Percentiles rank a stretch among this genome's conserved stretches.
phyloP scores from a whole-genome alignment of 1,140 invertebrate species.

The Lamellibrachia luymesi region DNA sequence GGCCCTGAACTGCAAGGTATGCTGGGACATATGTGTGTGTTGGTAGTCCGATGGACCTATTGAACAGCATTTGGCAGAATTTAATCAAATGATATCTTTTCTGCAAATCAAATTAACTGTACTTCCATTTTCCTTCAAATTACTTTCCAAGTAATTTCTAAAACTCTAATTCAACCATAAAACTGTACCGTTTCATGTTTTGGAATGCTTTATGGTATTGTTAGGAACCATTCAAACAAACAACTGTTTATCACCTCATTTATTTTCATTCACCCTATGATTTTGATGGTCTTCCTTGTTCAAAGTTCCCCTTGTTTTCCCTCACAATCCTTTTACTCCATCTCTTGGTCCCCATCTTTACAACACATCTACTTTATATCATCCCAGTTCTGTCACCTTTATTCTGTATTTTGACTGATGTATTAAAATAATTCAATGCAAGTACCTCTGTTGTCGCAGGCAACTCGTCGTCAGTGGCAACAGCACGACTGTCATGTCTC shows the following conservation, averaged over 20 bases:
- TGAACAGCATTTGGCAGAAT: not conserved
- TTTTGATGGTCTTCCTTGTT: too few species aligned
- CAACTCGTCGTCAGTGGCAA: constrained; percentile 49
- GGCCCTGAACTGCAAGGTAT: constrained; percentile 92
- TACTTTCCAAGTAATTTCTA: not conserved
- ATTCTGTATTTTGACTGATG: not conserved
- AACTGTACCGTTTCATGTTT: not conserved
- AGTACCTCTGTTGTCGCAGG: constrained; percentile 32
- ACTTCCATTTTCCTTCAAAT: not conserved
- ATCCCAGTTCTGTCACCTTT: not conserved
- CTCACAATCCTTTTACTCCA: not conserved
- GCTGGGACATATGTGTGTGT: constrained; percentile 16
- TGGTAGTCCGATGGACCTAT: not conserved
- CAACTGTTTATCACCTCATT: not conserved
- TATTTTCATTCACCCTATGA: not conserved
- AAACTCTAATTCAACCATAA: not conserved
- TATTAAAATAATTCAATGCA: not conserved
- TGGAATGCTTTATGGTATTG: not conserved
- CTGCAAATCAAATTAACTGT: too few species aligned
- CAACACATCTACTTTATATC: not conserved
- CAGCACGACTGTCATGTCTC: constrained; percentile 53
- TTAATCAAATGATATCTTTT: not conserved
- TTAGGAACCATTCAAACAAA: too few species aligned
- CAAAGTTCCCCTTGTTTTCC: not conserved
- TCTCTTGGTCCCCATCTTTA: not conserved